phyloP scores from a whole-genome alignment of 1,140 invertebrate genomes.

The Zaprionus camerounensis region DNA sequence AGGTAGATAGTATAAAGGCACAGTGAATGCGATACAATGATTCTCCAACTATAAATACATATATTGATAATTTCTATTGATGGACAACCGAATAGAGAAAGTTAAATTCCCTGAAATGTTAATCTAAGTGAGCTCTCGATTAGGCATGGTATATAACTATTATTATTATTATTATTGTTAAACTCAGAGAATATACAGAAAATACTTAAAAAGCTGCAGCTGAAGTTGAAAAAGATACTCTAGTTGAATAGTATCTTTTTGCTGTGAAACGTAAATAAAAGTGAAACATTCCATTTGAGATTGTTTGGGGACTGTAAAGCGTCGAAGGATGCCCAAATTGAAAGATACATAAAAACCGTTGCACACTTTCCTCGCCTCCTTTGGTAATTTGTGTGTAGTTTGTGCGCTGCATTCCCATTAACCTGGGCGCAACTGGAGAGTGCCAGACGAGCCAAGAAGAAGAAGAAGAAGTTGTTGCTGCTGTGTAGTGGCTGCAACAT shows the following conservation, averaged over 20 bases:
- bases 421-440: constrained; percentile 47
- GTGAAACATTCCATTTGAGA: constrained; percentile 6
- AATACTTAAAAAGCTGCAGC: no score
- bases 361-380: background rate
- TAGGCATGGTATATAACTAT: no score
- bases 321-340: constrained; percentile 7
- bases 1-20: background rate
- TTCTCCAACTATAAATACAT: background rate
- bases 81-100: constrained; percentile 26
- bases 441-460: constrained; percentile 12
- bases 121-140: background rate
- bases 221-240: background rate
- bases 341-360: background rate
- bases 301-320: constrained; percentile 7
- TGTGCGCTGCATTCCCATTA: constrained; percentile 70
- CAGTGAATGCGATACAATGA: constrained; percentile 32
- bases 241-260: background rate
- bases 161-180: no score
- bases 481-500: constrained; percentile 50
- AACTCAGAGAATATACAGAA: no score
- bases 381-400: constrained; percentile 49
- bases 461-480: background rate
- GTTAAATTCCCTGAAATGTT: background rate
- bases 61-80: constrained; percentile 16
- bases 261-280: background rate